Base-by-base conservation (phyloP, 2,797 vertebrate species). In the Falco peregrinus region DNA sequence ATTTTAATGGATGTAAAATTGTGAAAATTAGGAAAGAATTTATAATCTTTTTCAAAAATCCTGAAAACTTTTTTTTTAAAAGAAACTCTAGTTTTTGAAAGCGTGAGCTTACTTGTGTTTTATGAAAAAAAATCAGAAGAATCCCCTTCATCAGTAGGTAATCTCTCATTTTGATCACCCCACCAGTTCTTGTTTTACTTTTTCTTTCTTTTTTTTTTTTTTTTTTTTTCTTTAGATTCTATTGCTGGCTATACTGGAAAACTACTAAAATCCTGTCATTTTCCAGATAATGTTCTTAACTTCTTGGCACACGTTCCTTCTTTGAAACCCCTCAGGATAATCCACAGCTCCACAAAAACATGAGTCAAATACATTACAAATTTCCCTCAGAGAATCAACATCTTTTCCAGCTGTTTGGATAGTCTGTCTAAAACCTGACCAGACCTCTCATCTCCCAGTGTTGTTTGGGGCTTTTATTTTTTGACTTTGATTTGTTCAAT, bases 381-480 rank as follows among this genome's bases (percentile, higher is more conserved):
- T 98, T 98, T 98, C 96, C 98, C 98, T 98, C 94, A 97, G 98
- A 98, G 97, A 97, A 97, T 98, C 97, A 97, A 97, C 98, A 98
- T 98, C 93, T 98, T 98, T 98, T 98, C 98, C 98, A 98, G 98
- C 98, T 98, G 98, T 98, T 98, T 98, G 98, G 98, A 98, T 96
- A 86, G 77, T 89, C 85, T 86, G 57, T 93, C 67, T 88, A 93
- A 95, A 95, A 93, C 75, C 87, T 90, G 79, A 95, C 75, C 91
- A 95, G 84, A 90, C 93, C 96, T 97, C 96, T 98, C 97, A 96
- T 98, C 97, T 98, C 95, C 78, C 95, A 97, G 92, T 97, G 97
- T 97, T 97, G 96, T 98, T 98, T 96, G 97, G 97, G 94, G 96
- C 95, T 98, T 97, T 97, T 97, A 93, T 94, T 97, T 97, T 98